These are phyloP conservation scores for Paracanthobrama guichenoti DNA, from an alignment of 2,113 vertebrate genomes.

Conservation along the genomic window DNA sequence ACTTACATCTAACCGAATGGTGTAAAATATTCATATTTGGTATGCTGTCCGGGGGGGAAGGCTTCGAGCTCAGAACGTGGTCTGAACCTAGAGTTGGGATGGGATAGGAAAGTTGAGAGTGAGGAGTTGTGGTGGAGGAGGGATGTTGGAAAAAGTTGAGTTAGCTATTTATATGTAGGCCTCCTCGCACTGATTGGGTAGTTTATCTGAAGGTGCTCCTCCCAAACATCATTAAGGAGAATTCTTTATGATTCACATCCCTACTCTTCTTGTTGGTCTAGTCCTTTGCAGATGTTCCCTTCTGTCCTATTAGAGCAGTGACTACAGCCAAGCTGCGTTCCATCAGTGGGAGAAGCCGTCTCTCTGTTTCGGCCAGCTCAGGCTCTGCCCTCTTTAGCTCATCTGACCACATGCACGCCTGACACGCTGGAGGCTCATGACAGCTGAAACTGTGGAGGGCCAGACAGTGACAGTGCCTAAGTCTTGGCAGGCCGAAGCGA, in stretches of 20 bases:
- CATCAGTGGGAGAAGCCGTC: slow-evolving; percentile 13
- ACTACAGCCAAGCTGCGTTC: slow-evolving; percentile 16
- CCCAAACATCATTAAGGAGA: not conserved
- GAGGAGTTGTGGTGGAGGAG: no score
- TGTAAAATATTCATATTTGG: no score
- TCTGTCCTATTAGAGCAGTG: slow-evolving; percentile 26
- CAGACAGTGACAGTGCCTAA: slow-evolving; percentile 58
- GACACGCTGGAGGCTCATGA: slow-evolving; percentile 63
- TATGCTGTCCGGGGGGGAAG: no score
- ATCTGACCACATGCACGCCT: slow-evolving; percentile 54
- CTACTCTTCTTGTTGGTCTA: not conserved
- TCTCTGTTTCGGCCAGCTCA: not conserved
- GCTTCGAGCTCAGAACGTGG: no score
- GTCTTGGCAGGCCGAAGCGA: slow-evolving; percentile 64
- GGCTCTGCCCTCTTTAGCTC: slow-evolving; percentile 53
- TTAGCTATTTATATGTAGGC: no score
- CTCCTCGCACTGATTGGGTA: no score
- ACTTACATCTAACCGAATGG: no score
- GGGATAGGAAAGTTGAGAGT: no score
- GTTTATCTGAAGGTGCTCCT: no score
- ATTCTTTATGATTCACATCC: not conserved
- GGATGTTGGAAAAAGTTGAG: no score
- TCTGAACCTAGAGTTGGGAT: no score
- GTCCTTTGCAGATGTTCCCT: slow-evolving; percentile 61
- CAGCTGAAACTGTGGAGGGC: slow-evolving; percentile 68